Evolutionary conservation across 2,113 vertebrate species (phyloP).

Genomic region (Phyllostomus hastatus): DNA sequence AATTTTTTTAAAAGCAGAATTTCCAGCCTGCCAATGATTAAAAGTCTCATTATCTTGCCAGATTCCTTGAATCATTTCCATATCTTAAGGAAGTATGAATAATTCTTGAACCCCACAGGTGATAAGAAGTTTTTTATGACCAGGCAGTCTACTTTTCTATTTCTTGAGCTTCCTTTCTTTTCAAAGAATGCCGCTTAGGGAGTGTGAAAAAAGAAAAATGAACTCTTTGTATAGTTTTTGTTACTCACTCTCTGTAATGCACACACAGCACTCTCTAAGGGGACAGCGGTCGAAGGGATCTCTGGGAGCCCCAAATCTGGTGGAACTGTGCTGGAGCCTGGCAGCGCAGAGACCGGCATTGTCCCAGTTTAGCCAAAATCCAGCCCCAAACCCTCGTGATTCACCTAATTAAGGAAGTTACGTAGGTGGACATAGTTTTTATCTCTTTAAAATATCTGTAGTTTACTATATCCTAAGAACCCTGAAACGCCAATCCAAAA

Average conservation of each 20-base stretch:
- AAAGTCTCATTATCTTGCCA: neutral
- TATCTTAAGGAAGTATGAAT: neutral
- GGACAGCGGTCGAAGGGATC: neutral
- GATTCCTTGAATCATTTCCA: neutral
- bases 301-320: neutral
- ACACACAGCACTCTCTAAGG: neutral
- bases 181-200: neutral
- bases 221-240: neutral
- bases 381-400: neutral
- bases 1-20: conserved; percentile 22
- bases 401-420: neutral
- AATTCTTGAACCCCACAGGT: conserved; percentile 3
- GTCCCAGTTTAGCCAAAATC: neutral
- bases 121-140: neutral
- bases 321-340: neutral
- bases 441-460: neutral
- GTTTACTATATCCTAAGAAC: neutral
- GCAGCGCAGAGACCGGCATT: neutral
- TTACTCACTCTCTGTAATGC: neutral
- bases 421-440: neutral
- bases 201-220: neutral
- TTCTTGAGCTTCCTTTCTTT: conserved; percentile 19
- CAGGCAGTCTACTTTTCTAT: neutral
- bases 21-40: neutral
- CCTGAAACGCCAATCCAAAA: too few species aligned